Percentiles rank a stretch among this genome's conserved stretches.
These are phyloP conservation scores for Agonopterix alstromeriana DNA, from an alignment of 2,888 invertebrate species.

Conservation along the genomic window DNA sequence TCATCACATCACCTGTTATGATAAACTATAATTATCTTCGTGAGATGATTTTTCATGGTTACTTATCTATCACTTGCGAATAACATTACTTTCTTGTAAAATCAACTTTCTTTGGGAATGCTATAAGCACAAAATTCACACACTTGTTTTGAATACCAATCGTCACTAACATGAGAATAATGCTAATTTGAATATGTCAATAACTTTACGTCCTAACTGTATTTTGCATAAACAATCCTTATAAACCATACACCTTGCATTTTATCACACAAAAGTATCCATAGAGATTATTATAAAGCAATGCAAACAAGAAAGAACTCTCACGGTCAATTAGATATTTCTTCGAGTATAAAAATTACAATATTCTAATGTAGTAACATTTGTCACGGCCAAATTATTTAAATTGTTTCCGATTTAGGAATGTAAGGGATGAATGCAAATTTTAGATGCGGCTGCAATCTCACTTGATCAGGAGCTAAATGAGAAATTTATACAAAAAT, in stretches of 20 bases:
- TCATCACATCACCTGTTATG: too few species aligned
- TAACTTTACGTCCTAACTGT: slow-evolving; percentile 18
- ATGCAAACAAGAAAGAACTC: slow-evolving; percentile 33
- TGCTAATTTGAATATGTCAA: slow-evolving; percentile 48
- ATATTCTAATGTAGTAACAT: slow-evolving; percentile 47
- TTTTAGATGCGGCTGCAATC: slow-evolving; percentile 43
- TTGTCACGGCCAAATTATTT: slow-evolving; percentile 65
- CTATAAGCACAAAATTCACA: slow-evolving; percentile 40
- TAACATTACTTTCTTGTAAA: neutral
- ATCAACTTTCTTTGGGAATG: slow-evolving; percentile 40
- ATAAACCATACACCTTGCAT: slow-evolving; percentile 15
- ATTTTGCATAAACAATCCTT: slow-evolving; percentile 33
- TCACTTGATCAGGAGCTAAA: slow-evolving; percentile 56
- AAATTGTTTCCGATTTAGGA: slow-evolving; percentile 45
- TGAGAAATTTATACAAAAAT: slow-evolving; percentile 67
- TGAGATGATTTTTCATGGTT: too few species aligned
- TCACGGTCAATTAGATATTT: slow-evolving; percentile 60
- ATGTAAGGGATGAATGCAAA: slow-evolving; percentile 54
- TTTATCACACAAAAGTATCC: slow-evolving; percentile 11
- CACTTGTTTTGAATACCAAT: slow-evolving; percentile 32
- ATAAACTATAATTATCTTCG: too few species aligned
- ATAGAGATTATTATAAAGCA: slow-evolving; percentile 19
- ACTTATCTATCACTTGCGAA: neutral
- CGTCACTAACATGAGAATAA: slow-evolving; percentile 4
- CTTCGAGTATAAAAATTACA: slow-evolving; percentile 41